phyloP scores from a whole-genome alignment of 1,140 invertebrate genomes.

The Scaptomyza hsui region DNA sequence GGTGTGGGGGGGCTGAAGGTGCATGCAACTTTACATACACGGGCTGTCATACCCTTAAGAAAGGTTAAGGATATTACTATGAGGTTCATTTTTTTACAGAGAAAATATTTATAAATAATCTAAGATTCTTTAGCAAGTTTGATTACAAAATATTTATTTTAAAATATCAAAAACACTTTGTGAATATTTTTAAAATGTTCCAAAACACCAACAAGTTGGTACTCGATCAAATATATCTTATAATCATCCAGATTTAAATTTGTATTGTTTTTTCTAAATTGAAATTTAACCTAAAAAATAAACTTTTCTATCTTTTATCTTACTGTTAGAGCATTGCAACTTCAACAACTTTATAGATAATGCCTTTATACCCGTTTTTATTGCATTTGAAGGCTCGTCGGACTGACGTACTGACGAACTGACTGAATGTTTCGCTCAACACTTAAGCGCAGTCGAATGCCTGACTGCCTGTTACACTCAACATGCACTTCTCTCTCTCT shows the following conservation, averaged over 20 bases:
- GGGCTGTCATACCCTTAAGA: constrained; percentile 16
- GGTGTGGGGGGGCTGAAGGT: background rate
- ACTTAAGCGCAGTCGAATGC: constrained; percentile 52
- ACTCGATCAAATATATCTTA: too few species aligned
- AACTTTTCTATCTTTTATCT: background rate
- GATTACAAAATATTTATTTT: too few species aligned
- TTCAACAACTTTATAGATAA: background rate
- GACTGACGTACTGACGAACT: constrained; percentile 7
- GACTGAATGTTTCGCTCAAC: constrained; percentile 37
- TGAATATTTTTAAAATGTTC: background rate
- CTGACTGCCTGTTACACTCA: constrained; percentile 18
- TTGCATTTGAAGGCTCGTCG: constrained; percentile 65
- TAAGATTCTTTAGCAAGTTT: too few species aligned
- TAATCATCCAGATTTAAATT: too few species aligned
- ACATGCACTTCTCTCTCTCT: background rate
- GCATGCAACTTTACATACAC: constrained; percentile 17
- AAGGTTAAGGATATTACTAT: background rate
- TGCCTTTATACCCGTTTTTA: constrained; percentile 35
- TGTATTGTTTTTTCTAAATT: background rate
- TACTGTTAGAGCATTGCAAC: background rate
- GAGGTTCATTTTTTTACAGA: too few species aligned
- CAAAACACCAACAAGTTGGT: too few species aligned
- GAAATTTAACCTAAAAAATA: background rate
- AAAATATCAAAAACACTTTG: too few species aligned
- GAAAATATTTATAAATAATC: too few species aligned